Evolutionary conservation across 2,888 invertebrate species (phyloP).

Genomic region (Beris chalybata): DNA sequence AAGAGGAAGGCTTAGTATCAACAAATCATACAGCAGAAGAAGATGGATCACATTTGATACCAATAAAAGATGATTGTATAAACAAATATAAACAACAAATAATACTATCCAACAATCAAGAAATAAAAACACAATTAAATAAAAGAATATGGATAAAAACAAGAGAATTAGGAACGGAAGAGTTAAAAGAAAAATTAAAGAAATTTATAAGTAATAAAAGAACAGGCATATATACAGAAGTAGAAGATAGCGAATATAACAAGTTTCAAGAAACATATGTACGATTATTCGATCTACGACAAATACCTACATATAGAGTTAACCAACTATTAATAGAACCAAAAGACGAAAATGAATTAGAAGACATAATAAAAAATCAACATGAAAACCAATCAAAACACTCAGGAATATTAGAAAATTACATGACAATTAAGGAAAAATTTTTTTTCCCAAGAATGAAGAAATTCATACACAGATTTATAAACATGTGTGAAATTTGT

Average conservation of each 20-base stretch:
- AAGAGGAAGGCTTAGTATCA: neutral
- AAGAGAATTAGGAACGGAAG: no score
- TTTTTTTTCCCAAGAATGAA: neutral
- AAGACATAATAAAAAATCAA: constrained; percentile 31
- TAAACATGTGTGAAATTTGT: constrained; percentile 1
- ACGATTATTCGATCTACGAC: no score
- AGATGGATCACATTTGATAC: constrained; percentile 9
- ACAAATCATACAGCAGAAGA: constrained; percentile 34
- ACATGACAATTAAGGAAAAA: neutral
- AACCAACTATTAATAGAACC: constrained; percentile 27
- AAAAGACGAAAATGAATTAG: constrained; percentile 32
- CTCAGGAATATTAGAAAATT: constrained; percentile 11
- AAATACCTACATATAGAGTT: no score
- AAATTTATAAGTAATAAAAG: constrained; percentile 14
- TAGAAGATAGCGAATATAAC: constrained; percentile 30
- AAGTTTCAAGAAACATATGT: no score
- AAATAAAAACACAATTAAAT: constrained; percentile 1
- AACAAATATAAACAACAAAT: constrained; percentile 7
- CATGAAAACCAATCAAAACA: constrained; percentile 10
- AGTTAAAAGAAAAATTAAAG: constrained; percentile 14
- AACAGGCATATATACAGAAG: constrained; percentile 29
- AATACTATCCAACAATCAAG: constrained; percentile 28
- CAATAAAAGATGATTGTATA: no score
- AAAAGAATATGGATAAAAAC: no score
- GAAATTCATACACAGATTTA: constrained; percentile 2